Conservation (phyloP, 2,888 invertebrate genomes). For the Buathra laborator region DNA sequence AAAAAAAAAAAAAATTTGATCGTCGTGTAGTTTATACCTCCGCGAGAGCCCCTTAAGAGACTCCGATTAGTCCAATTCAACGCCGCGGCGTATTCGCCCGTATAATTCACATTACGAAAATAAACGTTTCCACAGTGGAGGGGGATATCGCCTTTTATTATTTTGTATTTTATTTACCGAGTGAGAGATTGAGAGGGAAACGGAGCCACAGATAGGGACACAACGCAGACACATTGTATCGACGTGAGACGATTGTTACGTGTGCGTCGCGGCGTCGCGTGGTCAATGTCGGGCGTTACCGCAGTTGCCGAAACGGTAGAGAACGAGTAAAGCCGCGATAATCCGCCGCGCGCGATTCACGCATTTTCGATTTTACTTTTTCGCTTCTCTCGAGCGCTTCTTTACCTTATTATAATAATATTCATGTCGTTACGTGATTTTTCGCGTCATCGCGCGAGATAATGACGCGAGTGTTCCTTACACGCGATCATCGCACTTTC, state of each 20-base stretch:
- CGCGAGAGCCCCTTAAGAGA: not conserved
- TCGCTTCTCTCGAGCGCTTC: constrained; percentile 55
- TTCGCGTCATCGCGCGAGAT: constrained; percentile 10
- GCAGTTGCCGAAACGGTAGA: constrained; percentile 41
- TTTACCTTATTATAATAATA: constrained; percentile 16
- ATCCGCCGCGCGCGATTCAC: constrained; percentile 60
- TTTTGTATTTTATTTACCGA: not conserved
- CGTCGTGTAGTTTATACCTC: not conserved
- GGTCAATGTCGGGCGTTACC: constrained; percentile 70
- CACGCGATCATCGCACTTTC: constrained; percentile 36
- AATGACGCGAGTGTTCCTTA: not conserved
- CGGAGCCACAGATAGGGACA: too few species aligned
- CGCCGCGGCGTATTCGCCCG: not conserved
- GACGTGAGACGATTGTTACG: constrained; percentile 67
- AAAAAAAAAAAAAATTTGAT: too few species aligned
- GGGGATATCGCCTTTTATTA: constrained; percentile 14
- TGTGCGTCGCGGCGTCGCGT: constrained; percentile 65
- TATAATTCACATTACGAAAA: constrained; percentile 11
- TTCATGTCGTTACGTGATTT: constrained; percentile 24
- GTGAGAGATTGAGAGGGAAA: constrained; percentile 11
- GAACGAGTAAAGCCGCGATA: constrained; percentile 49
- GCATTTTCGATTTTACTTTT: constrained; percentile 59
- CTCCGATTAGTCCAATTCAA: constrained; percentile 9
- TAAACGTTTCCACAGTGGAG: constrained; percentile 16
- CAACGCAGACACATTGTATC: constrained; percentile 56